These are phyloP conservation scores for Ctenomys sociabilis DNA, from an alignment of 2,113 vertebrate genomes.

Conservation along the genomic window DNA sequence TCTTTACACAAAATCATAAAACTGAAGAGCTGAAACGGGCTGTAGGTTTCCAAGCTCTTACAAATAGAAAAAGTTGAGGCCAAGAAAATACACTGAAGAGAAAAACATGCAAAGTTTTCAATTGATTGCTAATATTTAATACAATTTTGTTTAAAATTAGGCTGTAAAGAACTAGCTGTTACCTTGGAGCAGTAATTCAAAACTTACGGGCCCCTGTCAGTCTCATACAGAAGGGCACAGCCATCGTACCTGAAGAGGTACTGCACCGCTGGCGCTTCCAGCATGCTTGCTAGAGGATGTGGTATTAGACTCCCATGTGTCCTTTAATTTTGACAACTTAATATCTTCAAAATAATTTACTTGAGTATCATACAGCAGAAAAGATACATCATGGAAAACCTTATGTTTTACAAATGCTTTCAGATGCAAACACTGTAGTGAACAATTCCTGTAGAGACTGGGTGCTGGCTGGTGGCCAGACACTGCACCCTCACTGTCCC, in stretches of 20 bases:
- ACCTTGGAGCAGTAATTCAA: neutral
- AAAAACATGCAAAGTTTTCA: neutral
- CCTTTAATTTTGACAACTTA: slow-evolving; percentile 43
- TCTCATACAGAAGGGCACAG: neutral
- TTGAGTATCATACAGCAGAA: neutral
- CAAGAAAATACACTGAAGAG: neutral
- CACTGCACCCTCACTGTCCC: neutral
- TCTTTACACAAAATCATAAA: slow-evolving; percentile 1
- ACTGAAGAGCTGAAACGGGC: neutral
- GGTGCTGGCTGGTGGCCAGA: neutral
- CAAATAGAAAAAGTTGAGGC: neutral
- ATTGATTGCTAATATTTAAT: neutral
- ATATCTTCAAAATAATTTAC: slow-evolving; percentile 10
- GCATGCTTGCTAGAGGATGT: neutral
- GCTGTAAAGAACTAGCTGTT: neutral
- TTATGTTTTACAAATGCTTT: neutral
- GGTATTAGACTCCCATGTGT: neutral
- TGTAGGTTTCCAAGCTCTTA: neutral
- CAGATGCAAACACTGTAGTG: neutral
- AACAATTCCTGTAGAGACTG: neutral
- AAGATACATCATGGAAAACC: neutral
- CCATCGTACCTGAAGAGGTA: neutral
- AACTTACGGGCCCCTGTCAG: neutral
- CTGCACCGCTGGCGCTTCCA: neutral
- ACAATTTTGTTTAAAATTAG: neutral